A percentile compares a stretch with the other conserved stretches of the same genome.
These are phyloP conservation scores for Cynoglossus semilaevis DNA, from an alignment of 2,113 vertebrate genomes.

Conservation along the genomic window DNA sequence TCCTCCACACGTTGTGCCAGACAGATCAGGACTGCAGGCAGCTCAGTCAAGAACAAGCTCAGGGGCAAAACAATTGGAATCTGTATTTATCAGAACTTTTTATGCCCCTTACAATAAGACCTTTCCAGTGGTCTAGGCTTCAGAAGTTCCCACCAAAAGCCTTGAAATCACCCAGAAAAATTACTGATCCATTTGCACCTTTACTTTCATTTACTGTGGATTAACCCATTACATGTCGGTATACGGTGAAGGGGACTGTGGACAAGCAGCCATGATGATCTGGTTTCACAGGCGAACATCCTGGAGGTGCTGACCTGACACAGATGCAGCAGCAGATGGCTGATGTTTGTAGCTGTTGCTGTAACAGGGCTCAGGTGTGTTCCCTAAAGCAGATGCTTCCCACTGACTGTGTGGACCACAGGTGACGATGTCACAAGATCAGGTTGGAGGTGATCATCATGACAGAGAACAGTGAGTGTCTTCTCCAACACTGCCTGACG, in stretches of 20 bases:
- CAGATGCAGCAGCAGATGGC: conserved; percentile 61
- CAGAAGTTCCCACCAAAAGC: no score
- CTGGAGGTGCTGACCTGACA: conserved; percentile 49
- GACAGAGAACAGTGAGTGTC: conserved; percentile 7
- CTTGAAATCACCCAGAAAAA: background rate
- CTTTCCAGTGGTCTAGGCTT: no score
- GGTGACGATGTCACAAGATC: conserved; percentile 33
- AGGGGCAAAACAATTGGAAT: no score
- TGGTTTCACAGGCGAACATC: conserved; percentile 59
- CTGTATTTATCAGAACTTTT: no score
- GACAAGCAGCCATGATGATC: conserved; percentile 24
- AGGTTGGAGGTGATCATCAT: conserved; percentile 11
- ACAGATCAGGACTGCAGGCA: no score
- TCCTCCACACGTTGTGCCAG: no score
- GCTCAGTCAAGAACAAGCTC: no score
- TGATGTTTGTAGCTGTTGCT: conserved; percentile 53
- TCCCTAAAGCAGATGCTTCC: conserved; percentile 51
- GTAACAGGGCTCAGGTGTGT: conserved; percentile 72
- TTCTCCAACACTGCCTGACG: background rate
- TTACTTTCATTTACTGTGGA: background rate
- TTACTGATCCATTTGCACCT: no score
- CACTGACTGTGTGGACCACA: conserved; percentile 32
- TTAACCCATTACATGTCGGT: conserved; percentile 26
- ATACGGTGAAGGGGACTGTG: conserved; percentile 7
- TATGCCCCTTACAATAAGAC: no score